A percentile compares a stretch with the other conserved stretches of the same genome.
Evolutionary conservation across 2,797 vertebrate genomes (phyloP).

Genomic region (Sebastes aleutianus): DNA sequence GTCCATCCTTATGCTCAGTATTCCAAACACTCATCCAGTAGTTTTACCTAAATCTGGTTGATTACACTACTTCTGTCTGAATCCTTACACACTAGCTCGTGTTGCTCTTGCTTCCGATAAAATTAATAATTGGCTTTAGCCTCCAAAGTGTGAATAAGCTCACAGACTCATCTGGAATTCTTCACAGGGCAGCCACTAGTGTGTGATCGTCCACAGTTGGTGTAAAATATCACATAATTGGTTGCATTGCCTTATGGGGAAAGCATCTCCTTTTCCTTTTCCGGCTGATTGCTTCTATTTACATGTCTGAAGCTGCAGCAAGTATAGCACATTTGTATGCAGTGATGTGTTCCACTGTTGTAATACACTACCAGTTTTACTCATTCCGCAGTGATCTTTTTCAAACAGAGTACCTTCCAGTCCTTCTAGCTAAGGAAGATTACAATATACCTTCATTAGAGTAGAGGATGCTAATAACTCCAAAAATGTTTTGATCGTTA

Average conservation of each 20-base stretch:
- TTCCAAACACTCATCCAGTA: neutral
- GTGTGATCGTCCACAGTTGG: conserved; percentile 16
- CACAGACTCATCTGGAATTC: conserved; percentile 9
- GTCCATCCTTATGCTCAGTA: neutral
- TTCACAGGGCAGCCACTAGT: conserved; percentile 2
- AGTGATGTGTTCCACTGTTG: neutral
- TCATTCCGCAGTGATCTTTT: neutral
- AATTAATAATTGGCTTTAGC: neutral
- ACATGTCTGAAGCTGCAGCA: conserved; percentile 9
- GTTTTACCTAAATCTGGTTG: neutral
- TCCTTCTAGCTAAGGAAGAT: neutral
- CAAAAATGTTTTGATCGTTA: neutral
- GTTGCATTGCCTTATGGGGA: conserved; percentile 18
- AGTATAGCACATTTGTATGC: conserved; percentile 32
- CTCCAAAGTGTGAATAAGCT: conserved; percentile 4
- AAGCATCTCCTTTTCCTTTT: conserved; percentile 33
- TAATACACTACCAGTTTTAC: neutral
- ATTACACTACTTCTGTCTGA: neutral
- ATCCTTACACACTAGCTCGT: neutral
- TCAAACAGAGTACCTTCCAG: neutral
- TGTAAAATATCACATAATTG: conserved; percentile 35
- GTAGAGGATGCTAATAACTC: neutral
- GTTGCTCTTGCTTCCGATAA: neutral
- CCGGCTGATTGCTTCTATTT: conserved; percentile 22
- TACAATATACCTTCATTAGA: neutral